Percentiles rank a stretch among this genome's conserved stretches.
Conservation (phyloP, 2,113 vertebrate genomes). For the Oreochromis aureus region DNA sequence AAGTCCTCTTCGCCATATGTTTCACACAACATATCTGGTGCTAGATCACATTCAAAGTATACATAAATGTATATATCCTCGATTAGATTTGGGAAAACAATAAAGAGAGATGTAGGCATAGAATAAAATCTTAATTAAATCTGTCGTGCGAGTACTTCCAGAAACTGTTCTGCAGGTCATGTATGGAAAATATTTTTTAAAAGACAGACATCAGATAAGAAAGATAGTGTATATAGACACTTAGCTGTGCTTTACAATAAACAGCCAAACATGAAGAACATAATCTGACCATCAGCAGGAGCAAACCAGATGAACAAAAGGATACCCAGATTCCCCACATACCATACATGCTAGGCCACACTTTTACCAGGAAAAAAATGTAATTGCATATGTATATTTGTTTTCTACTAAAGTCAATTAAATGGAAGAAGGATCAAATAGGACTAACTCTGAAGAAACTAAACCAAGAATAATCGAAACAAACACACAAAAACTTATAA, state of each 20-base stretch:
- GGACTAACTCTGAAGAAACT: neutral
- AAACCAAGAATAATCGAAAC: neutral
- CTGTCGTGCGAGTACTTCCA: constrained; percentile 16
- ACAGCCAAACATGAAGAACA: neutral
- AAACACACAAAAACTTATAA: neutral
- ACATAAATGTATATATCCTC: neutral
- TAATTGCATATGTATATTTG: neutral
- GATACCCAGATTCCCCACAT: constrained; percentile 47
- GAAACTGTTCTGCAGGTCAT: constrained; percentile 16
- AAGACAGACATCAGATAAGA: neutral
- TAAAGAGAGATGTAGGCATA: neutral
- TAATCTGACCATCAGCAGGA: neutral
- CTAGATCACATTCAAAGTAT: neutral
- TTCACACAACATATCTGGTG: neutral
- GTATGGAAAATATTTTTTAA: neutral
- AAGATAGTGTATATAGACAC: neutral
- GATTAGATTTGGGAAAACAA: neutral
- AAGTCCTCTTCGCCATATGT: neutral
- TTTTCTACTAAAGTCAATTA: neutral
- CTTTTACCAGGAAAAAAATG: neutral
- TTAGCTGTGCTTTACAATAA: neutral
- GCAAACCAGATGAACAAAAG: neutral
- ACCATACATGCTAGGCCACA: constrained; percentile 44
- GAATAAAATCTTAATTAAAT: constrained; percentile 12
- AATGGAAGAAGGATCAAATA: neutral